These are phyloP conservation scores for Psilopsiagon aymara DNA, from an alignment of 2,113 vertebrate species.

Conservation along the genomic window DNA sequence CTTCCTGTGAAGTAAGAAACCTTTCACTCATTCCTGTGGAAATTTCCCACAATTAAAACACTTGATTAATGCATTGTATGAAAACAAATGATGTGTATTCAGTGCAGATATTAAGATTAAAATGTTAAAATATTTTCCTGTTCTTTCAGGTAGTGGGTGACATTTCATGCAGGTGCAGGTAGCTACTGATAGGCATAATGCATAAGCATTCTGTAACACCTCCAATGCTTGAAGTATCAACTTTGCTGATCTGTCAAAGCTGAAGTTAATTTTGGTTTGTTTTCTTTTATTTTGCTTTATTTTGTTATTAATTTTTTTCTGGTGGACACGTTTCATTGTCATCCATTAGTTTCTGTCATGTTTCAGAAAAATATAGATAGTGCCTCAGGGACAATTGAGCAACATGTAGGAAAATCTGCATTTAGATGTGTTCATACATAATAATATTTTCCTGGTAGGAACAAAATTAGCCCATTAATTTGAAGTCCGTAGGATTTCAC, in stretches of 20 bases:
- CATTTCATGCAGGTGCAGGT: neutral
- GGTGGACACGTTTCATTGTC: neutral
- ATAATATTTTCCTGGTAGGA: neutral
- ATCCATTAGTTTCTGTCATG: neutral
- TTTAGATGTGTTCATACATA: neutral
- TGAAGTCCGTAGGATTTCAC: neutral
- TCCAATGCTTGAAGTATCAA: neutral
- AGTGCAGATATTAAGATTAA: neutral
- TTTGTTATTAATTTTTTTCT: neutral
- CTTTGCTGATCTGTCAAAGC: neutral
- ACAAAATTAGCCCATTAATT: neutral
- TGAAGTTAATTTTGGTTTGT: neutral
- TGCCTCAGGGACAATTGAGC: neutral
- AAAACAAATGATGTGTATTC: neutral
- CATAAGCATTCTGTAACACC: neutral
- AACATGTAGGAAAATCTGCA: neutral
- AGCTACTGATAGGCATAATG: neutral
- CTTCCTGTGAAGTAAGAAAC: neutral
- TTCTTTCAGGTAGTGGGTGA: neutral
- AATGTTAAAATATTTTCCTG: neutral
- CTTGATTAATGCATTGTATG: neutral
- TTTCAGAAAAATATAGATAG: neutral
- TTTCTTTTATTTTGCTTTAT: neutral
- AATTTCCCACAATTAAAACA: neutral
- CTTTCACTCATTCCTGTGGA: neutral